These are phyloP conservation scores for Camelus dromedarius DNA, from an alignment of 2,113 vertebrate species.

Conservation along the genomic window DNA sequence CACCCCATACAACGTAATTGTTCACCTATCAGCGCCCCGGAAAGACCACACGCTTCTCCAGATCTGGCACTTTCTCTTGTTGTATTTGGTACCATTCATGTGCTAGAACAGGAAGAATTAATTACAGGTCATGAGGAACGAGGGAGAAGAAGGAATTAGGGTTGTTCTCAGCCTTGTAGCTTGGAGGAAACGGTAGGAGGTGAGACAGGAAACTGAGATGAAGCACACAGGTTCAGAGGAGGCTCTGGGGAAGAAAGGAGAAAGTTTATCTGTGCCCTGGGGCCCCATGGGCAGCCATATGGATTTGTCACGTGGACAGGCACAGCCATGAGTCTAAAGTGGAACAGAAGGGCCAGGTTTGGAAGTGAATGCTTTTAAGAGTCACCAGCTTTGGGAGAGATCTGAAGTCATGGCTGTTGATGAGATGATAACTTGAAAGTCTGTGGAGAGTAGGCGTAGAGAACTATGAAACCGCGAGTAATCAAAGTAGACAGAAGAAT, in stretches of 20 bases:
- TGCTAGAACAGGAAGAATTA: not conserved
- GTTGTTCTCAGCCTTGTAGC: not conserved
- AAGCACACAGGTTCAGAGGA: not conserved
- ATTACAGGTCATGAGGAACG: not conserved
- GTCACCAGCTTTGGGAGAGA: not conserved
- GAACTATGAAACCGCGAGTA: not conserved
- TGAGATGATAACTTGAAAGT: not conserved
- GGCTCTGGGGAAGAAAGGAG: not conserved
- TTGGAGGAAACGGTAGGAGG: not conserved
- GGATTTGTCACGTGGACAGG: not conserved
- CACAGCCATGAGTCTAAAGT: not conserved
- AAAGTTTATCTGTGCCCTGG: not conserved
- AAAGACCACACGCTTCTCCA: not conserved
- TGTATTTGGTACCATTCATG: not conserved
- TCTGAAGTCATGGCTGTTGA: not conserved
- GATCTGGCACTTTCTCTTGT: not conserved
- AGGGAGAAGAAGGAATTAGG: not conserved
- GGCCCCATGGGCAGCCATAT: accelerated
- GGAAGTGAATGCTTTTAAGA: not conserved
- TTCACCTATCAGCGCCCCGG: not conserved
- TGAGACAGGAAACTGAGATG: not conserved
- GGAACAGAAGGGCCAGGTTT: not conserved
- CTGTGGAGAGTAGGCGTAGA: not conserved
- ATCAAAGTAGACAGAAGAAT: not conserved
- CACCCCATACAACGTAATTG: accelerated